Evolutionary conservation across 1,140 invertebrate species (phyloP).

Genomic region (Papilio helenus): DNA sequence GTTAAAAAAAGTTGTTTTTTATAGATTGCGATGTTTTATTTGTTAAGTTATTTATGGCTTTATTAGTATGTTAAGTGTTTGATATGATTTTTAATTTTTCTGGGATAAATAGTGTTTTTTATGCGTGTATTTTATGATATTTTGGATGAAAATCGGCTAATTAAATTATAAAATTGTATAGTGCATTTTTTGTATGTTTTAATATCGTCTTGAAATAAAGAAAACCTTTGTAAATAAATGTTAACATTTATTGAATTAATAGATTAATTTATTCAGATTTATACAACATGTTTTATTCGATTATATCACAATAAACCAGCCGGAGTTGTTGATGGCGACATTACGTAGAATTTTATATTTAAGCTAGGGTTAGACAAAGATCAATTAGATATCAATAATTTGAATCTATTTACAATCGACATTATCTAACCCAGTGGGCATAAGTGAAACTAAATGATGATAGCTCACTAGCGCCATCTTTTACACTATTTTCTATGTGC

Average conservation of each 20-base stretch:
- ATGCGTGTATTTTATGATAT: not conserved
- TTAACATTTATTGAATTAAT: not conserved
- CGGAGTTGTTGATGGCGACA: constrained; percentile 2
- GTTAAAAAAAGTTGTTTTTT: constrained; percentile 4
- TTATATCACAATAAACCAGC: constrained; percentile 3
- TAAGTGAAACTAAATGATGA: too few relatives aligned
- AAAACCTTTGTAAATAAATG: not conserved
- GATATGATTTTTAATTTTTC: not conserved
- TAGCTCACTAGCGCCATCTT: too few relatives aligned
- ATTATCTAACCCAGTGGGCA: too few relatives aligned
- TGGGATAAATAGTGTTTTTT: not conserved
- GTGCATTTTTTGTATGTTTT: not conserved
- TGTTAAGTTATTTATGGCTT: not conserved
- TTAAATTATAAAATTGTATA: not conserved
- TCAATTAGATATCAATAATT: too few relatives aligned
- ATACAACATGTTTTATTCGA: not conserved
- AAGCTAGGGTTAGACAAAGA: not conserved
- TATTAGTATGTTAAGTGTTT: not conserved
- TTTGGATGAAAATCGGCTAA: not conserved
- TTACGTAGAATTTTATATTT: constrained; percentile 1
- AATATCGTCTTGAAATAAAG: not conserved
- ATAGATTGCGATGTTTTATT: not conserved
- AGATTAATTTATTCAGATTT: not conserved
- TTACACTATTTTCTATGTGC: too few relatives aligned
- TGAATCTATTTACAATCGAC: too few relatives aligned